Evolutionary conservation across 2,797 vertebrate genomes (phyloP), one percentile per base, ranked within the genome.

Genomic region (Sus cebifrons): DNA sequence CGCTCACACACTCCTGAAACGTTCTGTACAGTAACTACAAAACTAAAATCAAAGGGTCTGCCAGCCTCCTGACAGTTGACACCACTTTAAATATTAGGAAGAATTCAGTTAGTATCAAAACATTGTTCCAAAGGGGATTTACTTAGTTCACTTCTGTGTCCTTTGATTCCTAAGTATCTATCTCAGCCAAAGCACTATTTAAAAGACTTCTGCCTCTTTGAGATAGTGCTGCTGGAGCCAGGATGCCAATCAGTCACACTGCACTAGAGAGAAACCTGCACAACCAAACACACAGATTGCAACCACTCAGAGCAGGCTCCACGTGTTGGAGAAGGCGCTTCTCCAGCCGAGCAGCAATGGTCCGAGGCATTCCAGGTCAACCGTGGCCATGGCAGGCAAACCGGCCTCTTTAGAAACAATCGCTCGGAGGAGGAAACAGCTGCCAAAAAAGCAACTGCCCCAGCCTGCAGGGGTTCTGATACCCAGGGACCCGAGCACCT

Each of bases 21-120:
- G 86, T 97, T 96, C 96, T 98, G 94, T 98, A 98, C 97, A 98
- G 93, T 97, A 97, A 98, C 87, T 98, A 98, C 93, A 98, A 94
- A 92, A 62, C 65, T 25, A 96, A 97, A 96, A 97, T 89, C 75
- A 17, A 92, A 79, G 78, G 60, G 68, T 89, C 96, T 89, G 40
- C 40, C 95, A 86, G 90, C 79, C 79, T n/a, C 92, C 70, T 94
- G 73, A 89, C 90, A 65, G 36, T 16, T 89, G 62, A 58, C 15
- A 94, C 96, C 93, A 94, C 65, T 74, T 85, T 79, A 98, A 94
- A 89, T 52, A 96, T 73, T 89, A 95, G 65, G 86, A 95, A 49
- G 71, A 82, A 84, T 90, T 96, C 74, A 58, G 71, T 96, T 98
- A 98, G 86, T 97, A 98, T 93, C 96, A 97, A 98, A 97, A 97